Conservation (phyloP, 2,797 vertebrate species). For the Anolis apletophallus region DNA sequence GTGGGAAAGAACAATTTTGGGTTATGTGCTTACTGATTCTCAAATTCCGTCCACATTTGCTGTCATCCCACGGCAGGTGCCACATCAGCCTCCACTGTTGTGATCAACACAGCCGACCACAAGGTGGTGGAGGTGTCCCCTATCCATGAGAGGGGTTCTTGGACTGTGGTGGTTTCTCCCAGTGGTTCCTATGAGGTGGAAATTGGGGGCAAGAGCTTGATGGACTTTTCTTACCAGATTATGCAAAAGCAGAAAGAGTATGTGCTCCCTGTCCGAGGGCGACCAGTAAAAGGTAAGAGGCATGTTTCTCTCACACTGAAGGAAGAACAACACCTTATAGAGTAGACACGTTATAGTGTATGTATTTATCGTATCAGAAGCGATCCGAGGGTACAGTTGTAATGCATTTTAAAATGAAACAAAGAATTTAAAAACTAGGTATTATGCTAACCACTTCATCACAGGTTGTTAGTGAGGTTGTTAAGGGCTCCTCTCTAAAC, state of each 20-base stretch:
- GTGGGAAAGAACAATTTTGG: not conserved
- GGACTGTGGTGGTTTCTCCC: not conserved
- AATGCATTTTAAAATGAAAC: too few species aligned
- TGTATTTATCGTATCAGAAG: too few species aligned
- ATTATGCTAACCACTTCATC: too few species aligned
- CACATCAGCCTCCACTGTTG: accelerated
- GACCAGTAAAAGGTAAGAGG: slow-evolving; percentile 10
- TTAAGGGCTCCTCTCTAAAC: too few species aligned
- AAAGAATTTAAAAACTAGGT: too few species aligned
- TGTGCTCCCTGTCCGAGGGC: slow-evolving; percentile 20
- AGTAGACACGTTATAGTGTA: too few species aligned
- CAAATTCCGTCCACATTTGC: not conserved
- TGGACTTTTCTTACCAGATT: slow-evolving; percentile 28
- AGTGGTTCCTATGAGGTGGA: slow-evolving; percentile 10
- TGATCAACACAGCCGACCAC: not conserved
- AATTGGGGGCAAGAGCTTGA: slow-evolving; percentile 34
- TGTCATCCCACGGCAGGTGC: not conserved
- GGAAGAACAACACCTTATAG: not conserved
- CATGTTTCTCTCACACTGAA: not conserved
- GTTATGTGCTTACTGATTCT: not conserved
- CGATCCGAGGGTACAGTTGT: too few species aligned
- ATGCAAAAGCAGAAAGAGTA: slow-evolving; percentile 3
- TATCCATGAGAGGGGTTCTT: not conserved
- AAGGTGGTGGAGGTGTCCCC: slow-evolving; percentile 9
- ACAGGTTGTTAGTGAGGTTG: too few species aligned